Base-by-base conservation (phyloP, 1,140 invertebrate genomes). In the Spodoptera litura region DNA sequence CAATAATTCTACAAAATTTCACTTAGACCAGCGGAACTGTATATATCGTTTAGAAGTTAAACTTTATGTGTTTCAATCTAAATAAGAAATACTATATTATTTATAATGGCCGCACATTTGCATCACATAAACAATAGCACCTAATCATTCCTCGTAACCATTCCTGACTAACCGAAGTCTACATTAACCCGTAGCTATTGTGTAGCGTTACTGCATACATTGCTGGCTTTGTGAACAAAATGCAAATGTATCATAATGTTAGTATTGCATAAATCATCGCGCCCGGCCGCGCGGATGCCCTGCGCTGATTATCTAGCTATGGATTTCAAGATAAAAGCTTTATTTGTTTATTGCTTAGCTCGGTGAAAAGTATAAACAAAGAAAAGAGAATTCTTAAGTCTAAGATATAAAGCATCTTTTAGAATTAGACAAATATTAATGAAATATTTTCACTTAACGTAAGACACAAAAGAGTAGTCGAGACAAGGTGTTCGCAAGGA, bases 191-290 rank as follows among this genome's bases (percentile, higher is more conserved):
- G 53, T 64, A 61, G 78, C 76, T 81, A 81, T 81, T 78, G 80
- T 81, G 55, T 62, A 35, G 80, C 56, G 66, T 77, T 75, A 74
- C 58, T 81, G 79, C 79, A 74, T 81, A 77, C 75, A 81, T 81
- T 75, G 78, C 51, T 64, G 61, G 75, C 76, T 78, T 84, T 84
- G 81, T 79, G 81, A 80, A 82, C 79, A 68, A 83, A 84, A 86
- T 85, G 81, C 79, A 85, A 85, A 87, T 83, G 80, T 78, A 85
- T 85, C 81, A 85, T 85, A 84, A 84, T 84, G 81, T 83, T 64
- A 81, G 70, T 80, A 79, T 66, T 81, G 68, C 73, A 81, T 87
- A 85, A 85, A 87, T 87, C 85, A 87, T 79, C 25, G 73, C 73
- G 73, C 58, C 73, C 73, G 59, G 59, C 73, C 73, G 75, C 78